phyloP scores from a whole-genome alignment of 2,888 invertebrate species.

The Tetragonisca angustula region DNA sequence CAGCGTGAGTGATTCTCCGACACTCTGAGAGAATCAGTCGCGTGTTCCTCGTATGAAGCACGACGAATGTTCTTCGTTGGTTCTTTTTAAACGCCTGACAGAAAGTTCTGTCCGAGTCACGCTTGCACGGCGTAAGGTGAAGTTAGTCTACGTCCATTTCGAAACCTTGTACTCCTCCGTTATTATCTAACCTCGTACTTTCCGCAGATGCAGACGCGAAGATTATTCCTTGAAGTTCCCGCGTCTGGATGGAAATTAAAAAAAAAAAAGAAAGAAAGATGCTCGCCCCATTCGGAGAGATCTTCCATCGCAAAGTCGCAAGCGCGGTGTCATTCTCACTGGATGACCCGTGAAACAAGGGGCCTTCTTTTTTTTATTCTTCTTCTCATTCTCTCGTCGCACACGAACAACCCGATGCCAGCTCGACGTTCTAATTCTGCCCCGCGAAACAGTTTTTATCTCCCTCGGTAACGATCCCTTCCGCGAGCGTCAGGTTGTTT shows the following conservation, averaged over 20 bases:
- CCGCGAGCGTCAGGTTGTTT: too few relatives aligned
- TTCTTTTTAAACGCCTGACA: not conserved
- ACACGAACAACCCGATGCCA: slow-evolving; percentile 4
- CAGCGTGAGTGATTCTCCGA: not conserved
- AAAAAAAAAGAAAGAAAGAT: not conserved
- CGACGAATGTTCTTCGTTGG: not conserved
- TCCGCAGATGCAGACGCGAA: not conserved
- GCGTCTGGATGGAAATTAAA: slow-evolving; percentile 13
- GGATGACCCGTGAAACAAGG: not conserved
- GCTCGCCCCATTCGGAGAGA: not conserved
- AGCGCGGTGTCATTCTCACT: not conserved
- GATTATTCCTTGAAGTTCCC: slow-evolving; percentile 2
- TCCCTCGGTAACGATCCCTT: slow-evolving; percentile 36
- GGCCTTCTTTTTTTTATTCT: slow-evolving; percentile 4
- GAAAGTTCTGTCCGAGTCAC: not conserved
- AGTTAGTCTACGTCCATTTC: not conserved
- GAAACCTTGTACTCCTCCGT: not conserved
- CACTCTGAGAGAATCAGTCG: not conserved
- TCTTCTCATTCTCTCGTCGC: not conserved
- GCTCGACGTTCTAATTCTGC: slow-evolving; percentile 26
- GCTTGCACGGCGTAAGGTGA: not conserved
- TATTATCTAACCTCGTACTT: not conserved
- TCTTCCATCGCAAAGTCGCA: not conserved
- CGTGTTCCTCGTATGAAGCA: not conserved
- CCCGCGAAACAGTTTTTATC: slow-evolving; percentile 14